A percentile compares a stretch with the other conserved stretches of the same genome.
Conservation (phyloP, 2,888 invertebrate species). For the Scaptomyza flava region DNA sequence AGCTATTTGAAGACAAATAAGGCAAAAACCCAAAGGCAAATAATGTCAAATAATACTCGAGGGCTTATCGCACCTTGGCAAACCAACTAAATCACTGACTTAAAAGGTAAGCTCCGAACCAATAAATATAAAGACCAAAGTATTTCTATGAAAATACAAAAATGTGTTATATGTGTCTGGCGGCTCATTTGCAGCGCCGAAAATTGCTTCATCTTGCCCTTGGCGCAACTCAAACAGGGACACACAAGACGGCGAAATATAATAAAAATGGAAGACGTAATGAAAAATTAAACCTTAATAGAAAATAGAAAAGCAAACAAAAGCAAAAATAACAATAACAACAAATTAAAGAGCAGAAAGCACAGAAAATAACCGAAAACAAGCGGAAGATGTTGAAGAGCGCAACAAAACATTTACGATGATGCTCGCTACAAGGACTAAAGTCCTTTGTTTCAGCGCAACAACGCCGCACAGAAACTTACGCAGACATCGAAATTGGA, state of each 20-base stretch:
- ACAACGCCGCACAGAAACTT: conserved; percentile 1
- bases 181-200: conserved; percentile 13
- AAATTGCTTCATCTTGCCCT: conserved; percentile 16
- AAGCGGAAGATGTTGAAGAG: conserved; percentile 3
- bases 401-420: conserved; percentile 64
- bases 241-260: conserved; percentile 46
- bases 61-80: conserved; percentile 4
- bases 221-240: conserved; percentile 29
- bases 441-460: conserved; percentile 28
- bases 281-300: conserved; percentile 27
- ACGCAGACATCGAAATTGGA: conserved; percentile 39
- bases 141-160: not conserved
- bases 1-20: conserved; percentile 29
- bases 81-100: conserved; percentile 2
- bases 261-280: not conserved
- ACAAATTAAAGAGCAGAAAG: conserved; percentile 46
- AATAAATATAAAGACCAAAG: not conserved
- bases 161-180: conserved; percentile 7
- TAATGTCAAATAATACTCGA: conserved; percentile 13
- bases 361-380: conserved; percentile 24
- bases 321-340: conserved; percentile 31
- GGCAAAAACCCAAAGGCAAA: conserved; percentile 36
- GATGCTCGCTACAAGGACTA: conserved; percentile 59
- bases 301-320: conserved; percentile 27
- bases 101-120: conserved; percentile 5